Evolutionary conservation across 1,140 invertebrate genomes (phyloP).

Genomic region (Drosophila bocki): DNA sequence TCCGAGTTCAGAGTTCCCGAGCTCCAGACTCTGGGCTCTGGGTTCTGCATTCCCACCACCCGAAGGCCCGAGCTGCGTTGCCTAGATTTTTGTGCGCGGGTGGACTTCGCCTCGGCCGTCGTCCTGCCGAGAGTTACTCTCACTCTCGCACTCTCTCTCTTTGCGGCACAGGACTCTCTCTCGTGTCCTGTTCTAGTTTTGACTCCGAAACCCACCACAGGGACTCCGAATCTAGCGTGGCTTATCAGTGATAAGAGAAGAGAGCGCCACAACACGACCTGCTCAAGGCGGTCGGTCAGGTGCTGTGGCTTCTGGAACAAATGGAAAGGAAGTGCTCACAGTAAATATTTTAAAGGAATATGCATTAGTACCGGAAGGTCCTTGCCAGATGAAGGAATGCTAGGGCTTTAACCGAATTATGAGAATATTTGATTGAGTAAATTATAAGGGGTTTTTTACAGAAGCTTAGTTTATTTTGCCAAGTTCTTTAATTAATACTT

Average conservation of each 20-base stretch:
- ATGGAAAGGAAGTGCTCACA: not conserved
- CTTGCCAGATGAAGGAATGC: not conserved
- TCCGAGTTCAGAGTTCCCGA: slow-evolving; percentile 20
- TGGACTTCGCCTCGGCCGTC: slow-evolving; percentile 44
- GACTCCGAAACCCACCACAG: slow-evolving; percentile 74
- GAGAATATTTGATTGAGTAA: not conserved
- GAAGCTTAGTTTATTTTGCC: not conserved
- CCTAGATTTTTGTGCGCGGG: slow-evolving; percentile 62
- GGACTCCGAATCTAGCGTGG: slow-evolving; percentile 38
- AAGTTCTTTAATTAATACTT: too few relatives aligned
- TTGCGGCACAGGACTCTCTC: not conserved
- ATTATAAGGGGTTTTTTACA: too few relatives aligned
- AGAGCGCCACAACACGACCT: slow-evolving; percentile 42
- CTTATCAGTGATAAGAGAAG: slow-evolving; percentile 75
- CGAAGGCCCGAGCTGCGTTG: slow-evolving; percentile 45
- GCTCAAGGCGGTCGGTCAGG: slow-evolving; percentile 33
- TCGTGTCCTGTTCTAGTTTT: slow-evolving; percentile 21
- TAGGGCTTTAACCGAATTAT: not conserved
- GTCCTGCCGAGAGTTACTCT: slow-evolving; percentile 29
- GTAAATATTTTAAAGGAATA: not conserved
- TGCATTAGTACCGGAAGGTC: slow-evolving; percentile 6
- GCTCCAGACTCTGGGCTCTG: slow-evolving; percentile 3
- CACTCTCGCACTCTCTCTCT: not conserved
- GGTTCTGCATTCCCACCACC: slow-evolving; percentile 45
- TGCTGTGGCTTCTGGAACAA: slow-evolving; percentile 1